These are phyloP conservation scores for Drosophila tripunctata DNA, from an alignment of 2,888 invertebrate species.

Conservation along the genomic window DNA sequence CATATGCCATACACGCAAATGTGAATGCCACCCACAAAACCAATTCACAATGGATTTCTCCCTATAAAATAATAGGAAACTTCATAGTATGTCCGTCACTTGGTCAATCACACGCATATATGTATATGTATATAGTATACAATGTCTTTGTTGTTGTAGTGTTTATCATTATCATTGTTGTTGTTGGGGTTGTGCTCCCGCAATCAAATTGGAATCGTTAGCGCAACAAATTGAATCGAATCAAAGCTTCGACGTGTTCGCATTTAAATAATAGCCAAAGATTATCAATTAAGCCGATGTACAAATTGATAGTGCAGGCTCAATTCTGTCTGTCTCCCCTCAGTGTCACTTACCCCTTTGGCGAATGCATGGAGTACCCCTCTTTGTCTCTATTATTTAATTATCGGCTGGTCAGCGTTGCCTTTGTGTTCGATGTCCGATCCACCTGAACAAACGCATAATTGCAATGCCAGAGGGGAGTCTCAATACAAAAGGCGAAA, in stretches of 20 bases:
- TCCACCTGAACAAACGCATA: slow-evolving; percentile 53
- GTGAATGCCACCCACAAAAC: slow-evolving; percentile 1
- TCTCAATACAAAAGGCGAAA: slow-evolving; percentile 8
- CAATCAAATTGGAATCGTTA: slow-evolving; percentile 70
- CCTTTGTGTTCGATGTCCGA: slow-evolving; percentile 44
- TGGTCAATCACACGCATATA: slow-evolving; percentile 41
- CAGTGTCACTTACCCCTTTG: not conserved
- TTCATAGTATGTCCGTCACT: slow-evolving; percentile 29
- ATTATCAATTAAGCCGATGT: slow-evolving; percentile 77
- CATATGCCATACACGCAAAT: slow-evolving; percentile 44
- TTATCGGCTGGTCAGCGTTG: slow-evolving; percentile 59
- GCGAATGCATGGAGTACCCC: not conserved
- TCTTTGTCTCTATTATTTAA: slow-evolving; percentile 67
- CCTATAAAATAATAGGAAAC: slow-evolving; percentile 34
- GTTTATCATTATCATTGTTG: slow-evolving; percentile 13
- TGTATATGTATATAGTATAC: slow-evolving; percentile 7
- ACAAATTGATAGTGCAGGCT: slow-evolving; percentile 72
- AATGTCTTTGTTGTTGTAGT: slow-evolving; percentile 8
- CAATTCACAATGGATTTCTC: not conserved
- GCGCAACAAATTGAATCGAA: slow-evolving; percentile 75
- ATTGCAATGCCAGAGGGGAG: slow-evolving; percentile 49
- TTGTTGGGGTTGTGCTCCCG: slow-evolving; percentile 31
- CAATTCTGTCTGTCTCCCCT: slow-evolving; percentile 22
- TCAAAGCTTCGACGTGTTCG: slow-evolving; percentile 59
- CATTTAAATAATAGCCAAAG: slow-evolving; percentile 79